A percentile compares a stretch with the other conserved stretches of the same genome.
Evolutionary conservation across 1,140 invertebrate genomes (phyloP).

Genomic region (Campodea augens): DNA sequence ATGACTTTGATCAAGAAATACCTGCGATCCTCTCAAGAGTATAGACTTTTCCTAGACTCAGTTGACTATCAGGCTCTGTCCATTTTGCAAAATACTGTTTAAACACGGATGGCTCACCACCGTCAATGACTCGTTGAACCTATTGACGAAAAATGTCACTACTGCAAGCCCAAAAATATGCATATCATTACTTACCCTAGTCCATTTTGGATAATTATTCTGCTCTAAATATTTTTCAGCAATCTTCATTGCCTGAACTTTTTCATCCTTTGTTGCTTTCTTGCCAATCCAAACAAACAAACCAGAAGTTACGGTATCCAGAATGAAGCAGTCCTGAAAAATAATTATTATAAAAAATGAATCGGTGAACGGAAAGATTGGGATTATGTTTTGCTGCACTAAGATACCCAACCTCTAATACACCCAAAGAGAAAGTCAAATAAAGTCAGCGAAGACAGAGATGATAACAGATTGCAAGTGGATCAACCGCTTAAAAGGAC

Average conservation of each 20-base stretch:
- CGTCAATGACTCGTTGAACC: conserved; percentile 43
- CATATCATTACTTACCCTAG: conserved; percentile 35
- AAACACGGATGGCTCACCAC: conserved; percentile 50
- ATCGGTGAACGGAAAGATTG: too few species aligned
- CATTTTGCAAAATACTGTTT: conserved; percentile 59
- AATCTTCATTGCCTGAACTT: conserved; percentile 50
- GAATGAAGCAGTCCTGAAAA: conserved; percentile 56
- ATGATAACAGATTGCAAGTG: too few species aligned
- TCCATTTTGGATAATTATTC: conserved; percentile 61
- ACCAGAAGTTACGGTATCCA: conserved; percentile 59
- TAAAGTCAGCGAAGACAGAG: too few species aligned
- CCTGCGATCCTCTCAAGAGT: conserved; percentile 7
- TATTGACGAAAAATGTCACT: conserved; percentile 12
- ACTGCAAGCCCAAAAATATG: background rate
- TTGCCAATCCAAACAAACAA: conserved; percentile 76
- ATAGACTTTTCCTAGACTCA: conserved; percentile 20
- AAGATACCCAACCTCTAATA: too few species aligned
- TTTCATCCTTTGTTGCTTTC: conserved; percentile 51
- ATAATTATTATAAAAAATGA: too few species aligned
- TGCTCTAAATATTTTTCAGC: conserved; percentile 47
- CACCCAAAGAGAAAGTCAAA: too few species aligned
- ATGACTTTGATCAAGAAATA: too few species aligned
- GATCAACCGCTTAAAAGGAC: too few species aligned
- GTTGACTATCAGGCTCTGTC: conserved; percentile 38
- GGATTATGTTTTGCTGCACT: too few species aligned